Conservation (phyloP, 2,888 invertebrate species). For the Ennomos erosarius region DNA sequence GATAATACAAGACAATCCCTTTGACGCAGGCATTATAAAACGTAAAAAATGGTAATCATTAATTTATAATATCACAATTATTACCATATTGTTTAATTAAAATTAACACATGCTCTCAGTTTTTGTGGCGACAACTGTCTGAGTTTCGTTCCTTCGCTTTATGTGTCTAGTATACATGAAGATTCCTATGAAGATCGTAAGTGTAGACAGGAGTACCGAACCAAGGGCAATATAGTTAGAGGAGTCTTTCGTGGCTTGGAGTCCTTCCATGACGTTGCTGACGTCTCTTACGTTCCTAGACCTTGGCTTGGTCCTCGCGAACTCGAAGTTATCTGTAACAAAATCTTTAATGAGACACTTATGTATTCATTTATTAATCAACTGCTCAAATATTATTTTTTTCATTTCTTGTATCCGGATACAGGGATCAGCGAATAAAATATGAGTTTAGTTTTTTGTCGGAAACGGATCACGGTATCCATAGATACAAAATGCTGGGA, state of each 20-base stretch:
- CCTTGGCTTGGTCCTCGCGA: conserved; percentile 64
- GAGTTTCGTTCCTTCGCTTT: conserved; percentile 39
- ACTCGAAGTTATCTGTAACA: conserved; percentile 74
- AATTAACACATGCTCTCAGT: conserved; percentile 46
- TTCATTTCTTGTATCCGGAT: no score
- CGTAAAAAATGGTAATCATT: conserved; percentile 42
- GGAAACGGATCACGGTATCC: no score
- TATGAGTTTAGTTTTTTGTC: no score
- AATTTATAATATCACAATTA: conserved; percentile 64
- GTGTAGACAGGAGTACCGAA: conserved; percentile 54
- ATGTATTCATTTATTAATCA: no score
- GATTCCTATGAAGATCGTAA: conserved; percentile 59
- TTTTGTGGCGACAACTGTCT: conserved; percentile 17
- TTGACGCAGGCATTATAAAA: conserved; percentile 51
- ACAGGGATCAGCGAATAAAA: no score
- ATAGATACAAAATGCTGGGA: no score
- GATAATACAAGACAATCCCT: conserved; percentile 48
- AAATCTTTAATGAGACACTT: neutral
- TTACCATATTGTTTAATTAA: conserved; percentile 46
- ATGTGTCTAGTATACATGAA: conserved; percentile 52
- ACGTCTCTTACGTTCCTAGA: conserved; percentile 69
- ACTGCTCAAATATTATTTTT: no score
- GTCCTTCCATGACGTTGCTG: conserved; percentile 45
- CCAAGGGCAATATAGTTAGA: conserved; percentile 61
- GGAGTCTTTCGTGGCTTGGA: conserved; percentile 37